Percentiles rank a stretch among this genome's conserved stretches.
Evolutionary conservation across 2,113 vertebrate species (phyloP).

Genomic region (Collichthys lucidus): DNA sequence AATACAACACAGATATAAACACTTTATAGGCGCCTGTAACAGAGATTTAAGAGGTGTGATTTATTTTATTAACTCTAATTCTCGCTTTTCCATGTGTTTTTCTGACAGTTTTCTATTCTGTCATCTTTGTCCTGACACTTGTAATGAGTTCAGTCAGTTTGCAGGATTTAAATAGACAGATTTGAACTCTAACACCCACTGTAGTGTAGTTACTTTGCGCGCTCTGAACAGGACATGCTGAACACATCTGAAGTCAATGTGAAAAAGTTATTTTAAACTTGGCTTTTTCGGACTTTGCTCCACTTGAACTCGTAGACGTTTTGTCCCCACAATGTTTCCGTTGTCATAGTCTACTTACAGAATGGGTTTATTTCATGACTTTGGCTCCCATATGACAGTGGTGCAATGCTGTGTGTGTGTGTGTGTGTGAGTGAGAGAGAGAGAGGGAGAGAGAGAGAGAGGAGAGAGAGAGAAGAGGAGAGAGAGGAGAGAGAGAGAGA

Average conservation of each 20-base stretch:
- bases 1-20: neutral
- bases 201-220: neutral
- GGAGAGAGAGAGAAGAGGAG: too few species aligned
- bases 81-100: neutral
- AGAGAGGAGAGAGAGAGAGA: constrained; percentile 41
- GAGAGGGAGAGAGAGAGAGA: constrained; percentile 35
- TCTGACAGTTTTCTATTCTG: neutral
- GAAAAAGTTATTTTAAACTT: constrained; percentile 7
- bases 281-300: constrained; percentile 44
- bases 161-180: neutral
- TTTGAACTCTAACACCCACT: constrained; percentile 30
- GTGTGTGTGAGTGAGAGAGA: constrained; percentile 40
- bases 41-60: neutral
- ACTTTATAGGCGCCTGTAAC: too few species aligned
- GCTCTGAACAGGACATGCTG: constrained; percentile 1
- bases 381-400: constrained; percentile 68
- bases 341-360: constrained; percentile 66
- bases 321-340: constrained; percentile 66
- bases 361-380: constrained; percentile 68
- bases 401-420: constrained; percentile 44
- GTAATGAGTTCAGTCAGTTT: neutral
- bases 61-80: neutral
- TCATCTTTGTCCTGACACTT: neutral
- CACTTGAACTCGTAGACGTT: constrained; percentile 56
- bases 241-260: neutral